These are phyloP conservation scores for Argopecten irradians DNA, from an alignment of 1,140 invertebrate genomes.

Conservation along the genomic window DNA sequence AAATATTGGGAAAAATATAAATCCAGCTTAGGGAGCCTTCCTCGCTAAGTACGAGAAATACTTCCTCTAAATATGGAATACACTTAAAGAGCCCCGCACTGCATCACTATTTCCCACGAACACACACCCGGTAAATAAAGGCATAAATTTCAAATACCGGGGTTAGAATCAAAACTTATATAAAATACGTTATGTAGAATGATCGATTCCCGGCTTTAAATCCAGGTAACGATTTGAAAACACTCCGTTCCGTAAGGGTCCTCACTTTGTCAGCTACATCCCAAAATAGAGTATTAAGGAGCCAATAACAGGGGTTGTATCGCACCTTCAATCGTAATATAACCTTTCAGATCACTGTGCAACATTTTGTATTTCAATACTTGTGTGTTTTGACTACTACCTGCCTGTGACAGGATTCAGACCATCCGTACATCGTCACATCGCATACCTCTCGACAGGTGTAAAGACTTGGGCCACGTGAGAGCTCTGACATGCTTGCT, in stretches of 20 bases:
- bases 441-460: neutral
- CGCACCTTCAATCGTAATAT: neutral
- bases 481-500: neutral
- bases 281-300: neutral
- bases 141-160: neutral
- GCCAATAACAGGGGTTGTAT: neutral
- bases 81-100: neutral
- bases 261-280: constrained; percentile 5
- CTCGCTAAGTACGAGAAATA: neutral
- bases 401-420: neutral
- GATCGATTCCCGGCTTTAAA: neutral
- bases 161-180: neutral
- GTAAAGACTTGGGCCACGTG: neutral
- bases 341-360: neutral
- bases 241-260: neutral
- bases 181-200: neutral
- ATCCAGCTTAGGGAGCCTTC: neutral
- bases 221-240: neutral
- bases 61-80: neutral
- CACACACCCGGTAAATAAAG: constrained; percentile 14
- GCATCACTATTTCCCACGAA: neutral
- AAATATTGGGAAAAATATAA: constrained; percentile 9
- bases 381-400: neutral
- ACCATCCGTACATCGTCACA: neutral
- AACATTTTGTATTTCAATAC: neutral